These are phyloP conservation scores for Myodes glareolus DNA, from an alignment of 2,113 vertebrate genomes.

Conservation along the genomic window DNA sequence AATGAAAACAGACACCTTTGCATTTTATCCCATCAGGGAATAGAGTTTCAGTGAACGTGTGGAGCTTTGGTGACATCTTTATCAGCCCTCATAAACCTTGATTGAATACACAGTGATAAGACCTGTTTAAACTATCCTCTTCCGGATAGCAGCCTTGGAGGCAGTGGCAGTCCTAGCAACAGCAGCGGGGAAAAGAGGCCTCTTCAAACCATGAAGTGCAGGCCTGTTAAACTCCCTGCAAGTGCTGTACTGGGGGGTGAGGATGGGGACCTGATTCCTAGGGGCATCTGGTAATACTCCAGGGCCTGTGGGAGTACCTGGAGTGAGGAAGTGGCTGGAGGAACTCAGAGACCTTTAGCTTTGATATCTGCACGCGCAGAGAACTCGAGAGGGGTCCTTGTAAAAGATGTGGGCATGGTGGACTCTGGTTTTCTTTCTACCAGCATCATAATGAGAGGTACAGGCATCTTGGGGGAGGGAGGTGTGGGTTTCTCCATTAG, in stretches of 20 bases:
- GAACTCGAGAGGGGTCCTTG: neutral
- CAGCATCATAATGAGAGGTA: neutral
- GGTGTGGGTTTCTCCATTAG: neutral
- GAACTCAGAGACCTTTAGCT: constrained; percentile 63
- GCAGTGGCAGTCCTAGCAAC: constrained; percentile 82
- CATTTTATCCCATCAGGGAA: constrained; percentile 77
- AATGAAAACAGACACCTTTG: constrained; percentile 39
- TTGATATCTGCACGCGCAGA: constrained; percentile 56
- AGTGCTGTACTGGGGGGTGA: neutral
- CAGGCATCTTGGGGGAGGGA: neutral
- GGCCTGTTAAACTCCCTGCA: neutral
- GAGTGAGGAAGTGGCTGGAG: neutral
- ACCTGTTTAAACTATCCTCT: constrained; percentile 97
- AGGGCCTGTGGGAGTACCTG: neutral
- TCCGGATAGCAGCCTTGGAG: constrained; percentile 91
- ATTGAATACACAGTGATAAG: constrained; percentile 99
- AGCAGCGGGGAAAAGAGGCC: constrained; percentile 63
- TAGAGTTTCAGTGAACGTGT: constrained; percentile 89
- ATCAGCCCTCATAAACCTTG: constrained; percentile 99
- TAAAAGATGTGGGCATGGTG: constrained; percentile 53
- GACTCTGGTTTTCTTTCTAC: constrained; percentile 40
- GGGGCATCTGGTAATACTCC: neutral
- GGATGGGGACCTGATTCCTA: neutral
- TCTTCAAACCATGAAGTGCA: constrained; percentile 63
- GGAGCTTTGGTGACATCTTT: constrained; percentile 91